Conservation (phyloP, 2,888 invertebrate species). For the Rhagium mordax region DNA sequence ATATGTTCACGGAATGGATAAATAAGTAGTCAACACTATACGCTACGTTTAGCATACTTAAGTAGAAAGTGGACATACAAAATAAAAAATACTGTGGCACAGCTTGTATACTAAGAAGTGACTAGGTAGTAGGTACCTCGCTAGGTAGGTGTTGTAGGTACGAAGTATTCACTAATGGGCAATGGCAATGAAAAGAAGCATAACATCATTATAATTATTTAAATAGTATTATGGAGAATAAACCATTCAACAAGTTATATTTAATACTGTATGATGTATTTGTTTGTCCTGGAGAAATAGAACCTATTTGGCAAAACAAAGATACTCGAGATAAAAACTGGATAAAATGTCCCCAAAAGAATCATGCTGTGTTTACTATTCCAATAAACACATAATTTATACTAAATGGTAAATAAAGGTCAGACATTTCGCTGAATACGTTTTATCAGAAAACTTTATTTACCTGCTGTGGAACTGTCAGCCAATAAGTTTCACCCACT, state of each 20-base stretch:
- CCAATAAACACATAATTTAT: conserved; percentile 9
- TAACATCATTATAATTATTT: no score
- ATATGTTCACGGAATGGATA: neutral
- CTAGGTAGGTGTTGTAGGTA: no score
- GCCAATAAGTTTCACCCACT: neutral
- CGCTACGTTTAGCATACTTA: conserved; percentile 11
- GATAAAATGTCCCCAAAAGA: neutral
- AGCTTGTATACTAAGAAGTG: neutral
- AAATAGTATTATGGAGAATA: no score
- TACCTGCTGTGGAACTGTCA: conserved; percentile 11
- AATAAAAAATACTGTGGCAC: neutral
- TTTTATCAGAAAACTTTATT: conserved; percentile 12
- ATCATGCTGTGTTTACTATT: neutral
- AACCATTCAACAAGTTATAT: no score
- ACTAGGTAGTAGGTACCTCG: neutral
- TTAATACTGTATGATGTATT: neutral
- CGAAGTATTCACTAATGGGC: no score
- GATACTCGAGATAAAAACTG: conserved; percentile 1
- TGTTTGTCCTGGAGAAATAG: no score
- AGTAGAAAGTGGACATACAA: conserved; percentile 9
- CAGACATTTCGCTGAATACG: neutral
- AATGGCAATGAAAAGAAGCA: no score
- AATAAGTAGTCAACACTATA: conserved; percentile 4
- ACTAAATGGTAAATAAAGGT: conserved; percentile 22
- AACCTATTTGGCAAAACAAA: no score